phyloP scores from a whole-genome alignment of 2,797 vertebrate genomes.

The Menidia menidia region DNA sequence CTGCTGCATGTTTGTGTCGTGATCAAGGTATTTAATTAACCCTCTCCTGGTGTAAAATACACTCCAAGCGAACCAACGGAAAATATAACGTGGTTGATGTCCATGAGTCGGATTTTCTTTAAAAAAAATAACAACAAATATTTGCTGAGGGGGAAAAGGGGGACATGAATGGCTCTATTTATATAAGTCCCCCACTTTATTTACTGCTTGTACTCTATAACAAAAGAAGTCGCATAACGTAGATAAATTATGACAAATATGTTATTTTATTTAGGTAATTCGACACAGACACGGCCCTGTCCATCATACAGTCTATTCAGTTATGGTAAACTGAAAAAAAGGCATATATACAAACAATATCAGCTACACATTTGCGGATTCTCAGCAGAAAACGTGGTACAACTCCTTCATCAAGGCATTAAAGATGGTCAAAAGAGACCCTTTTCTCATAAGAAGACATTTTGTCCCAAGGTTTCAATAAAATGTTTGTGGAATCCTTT shows the following conservation, averaged over 20 bases:
- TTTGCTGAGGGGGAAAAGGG: slow-evolving; percentile 13
- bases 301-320: slow-evolving; percentile 23
- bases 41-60: background rate
- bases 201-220: slow-evolving; percentile 27
- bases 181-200: slow-evolving; percentile 58
- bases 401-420: background rate
- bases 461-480: no score
- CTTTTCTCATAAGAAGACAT: no score
- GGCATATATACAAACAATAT: background rate
- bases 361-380: background rate
- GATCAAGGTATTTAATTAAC: slow-evolving; percentile 32
- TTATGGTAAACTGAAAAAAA: background rate
- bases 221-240: slow-evolving; percentile 54
- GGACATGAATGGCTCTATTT: slow-evolving; percentile 53
- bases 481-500: no score
- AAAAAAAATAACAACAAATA: slow-evolving; percentile 22
- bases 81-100: slow-evolving; percentile 5
- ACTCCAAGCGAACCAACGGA: slow-evolving; percentile 3
- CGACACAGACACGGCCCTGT: slow-evolving; percentile 9
- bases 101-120: background rate
- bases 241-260: slow-evolving; percentile 47
- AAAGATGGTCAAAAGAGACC: background rate
- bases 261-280: slow-evolving; percentile 56
- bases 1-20: slow-evolving; percentile 36
- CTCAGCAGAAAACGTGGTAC: background rate